Evolutionary conservation across 2,888 invertebrate species (phyloP).

Genomic region (Tenthredo distinguenda): DNA sequence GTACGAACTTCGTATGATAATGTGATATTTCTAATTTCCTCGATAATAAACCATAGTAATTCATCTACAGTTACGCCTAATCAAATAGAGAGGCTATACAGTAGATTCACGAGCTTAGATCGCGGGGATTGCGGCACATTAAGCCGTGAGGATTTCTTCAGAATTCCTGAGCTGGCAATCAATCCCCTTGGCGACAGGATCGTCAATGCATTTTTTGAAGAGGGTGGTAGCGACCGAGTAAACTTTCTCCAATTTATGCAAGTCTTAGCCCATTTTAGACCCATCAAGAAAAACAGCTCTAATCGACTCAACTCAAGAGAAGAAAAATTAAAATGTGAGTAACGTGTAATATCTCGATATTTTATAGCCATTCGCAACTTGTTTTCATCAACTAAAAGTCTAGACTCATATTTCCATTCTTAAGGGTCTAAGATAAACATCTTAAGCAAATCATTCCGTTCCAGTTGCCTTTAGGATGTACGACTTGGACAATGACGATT

Average conservation of each 20-base stretch:
- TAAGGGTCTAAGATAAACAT: background rate
- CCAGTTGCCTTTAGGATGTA: slow-evolving; percentile 99
- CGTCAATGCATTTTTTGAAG: slow-evolving; percentile 98
- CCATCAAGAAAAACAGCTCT: slow-evolving; percentile 93
- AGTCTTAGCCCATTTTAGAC: slow-evolving; percentile 96
- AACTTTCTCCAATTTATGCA: slow-evolving; percentile 99
- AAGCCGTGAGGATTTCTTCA: slow-evolving; percentile 96
- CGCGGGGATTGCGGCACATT: slow-evolving; percentile 97
- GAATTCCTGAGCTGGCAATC: slow-evolving; percentile 99
- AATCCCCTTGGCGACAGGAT: slow-evolving; percentile 99
- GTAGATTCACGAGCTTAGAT: slow-evolving; percentile 97
- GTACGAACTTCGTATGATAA: background rate
- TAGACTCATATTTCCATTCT: background rate
- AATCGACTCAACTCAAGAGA: slow-evolving; percentile 95
- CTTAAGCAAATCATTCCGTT: slow-evolving; percentile 69
- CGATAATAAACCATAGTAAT: background rate
- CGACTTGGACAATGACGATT: slow-evolving; percentile 98
- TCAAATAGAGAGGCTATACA: slow-evolving; percentile 98
- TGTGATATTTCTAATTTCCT: slow-evolving; percentile 40
- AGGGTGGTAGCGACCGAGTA: slow-evolving; percentile 92
- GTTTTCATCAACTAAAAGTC: background rate
- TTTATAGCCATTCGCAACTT: background rate
- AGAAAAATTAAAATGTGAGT: slow-evolving; percentile 95
- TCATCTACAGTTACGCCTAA: slow-evolving; percentile 92
- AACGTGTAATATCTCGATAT: background rate